Percentiles rank a stretch among this genome's conserved stretches.
Evolutionary conservation across 2,888 invertebrate species (phyloP).

Genomic region (Zaprionus lineosus): DNA sequence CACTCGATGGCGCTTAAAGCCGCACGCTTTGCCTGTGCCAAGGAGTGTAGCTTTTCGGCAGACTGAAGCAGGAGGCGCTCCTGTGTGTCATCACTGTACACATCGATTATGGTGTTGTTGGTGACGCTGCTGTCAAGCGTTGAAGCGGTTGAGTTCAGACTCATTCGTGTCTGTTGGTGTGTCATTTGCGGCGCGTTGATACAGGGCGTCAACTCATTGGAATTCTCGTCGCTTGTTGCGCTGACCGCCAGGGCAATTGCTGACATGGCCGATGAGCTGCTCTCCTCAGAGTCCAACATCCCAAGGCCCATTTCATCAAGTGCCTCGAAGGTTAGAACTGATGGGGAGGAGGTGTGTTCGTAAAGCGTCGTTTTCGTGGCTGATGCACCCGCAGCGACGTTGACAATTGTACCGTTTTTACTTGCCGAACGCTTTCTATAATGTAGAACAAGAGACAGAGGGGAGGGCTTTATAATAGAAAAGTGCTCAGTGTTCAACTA

Average conservation of each 20-base stretch:
- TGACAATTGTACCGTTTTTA: slow-evolving; percentile 37
- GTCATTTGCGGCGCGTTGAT: slow-evolving; percentile 72
- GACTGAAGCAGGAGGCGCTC: slow-evolving; percentile 44
- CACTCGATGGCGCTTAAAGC: slow-evolving; percentile 51
- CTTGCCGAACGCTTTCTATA: slow-evolving; percentile 78
- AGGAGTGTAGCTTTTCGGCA: slow-evolving; percentile 42
- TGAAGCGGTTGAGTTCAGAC: slow-evolving; percentile 51
- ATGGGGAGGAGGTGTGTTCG: slow-evolving; percentile 69
- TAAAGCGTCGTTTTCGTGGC: slow-evolving; percentile 63
- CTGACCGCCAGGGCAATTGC: slow-evolving; percentile 73
- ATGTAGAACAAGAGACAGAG: background rate
- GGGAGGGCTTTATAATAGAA: slow-evolving; percentile 24
- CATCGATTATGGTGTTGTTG: slow-evolving; percentile 56
- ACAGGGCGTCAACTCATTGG: slow-evolving; percentile 80
- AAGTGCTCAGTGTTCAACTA: slow-evolving; percentile 34
- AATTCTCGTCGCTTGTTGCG: slow-evolving; percentile 78
- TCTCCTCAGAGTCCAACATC: slow-evolving; percentile 84
- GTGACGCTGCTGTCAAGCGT: slow-evolving; percentile 65
- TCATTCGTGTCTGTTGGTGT: slow-evolving; percentile 64
- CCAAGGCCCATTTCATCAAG: slow-evolving; percentile 86
- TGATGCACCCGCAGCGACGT: slow-evolving; percentile 39
- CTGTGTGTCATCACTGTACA: slow-evolving; percentile 58
- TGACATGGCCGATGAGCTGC: slow-evolving; percentile 79
- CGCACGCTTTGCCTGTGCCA: slow-evolving; percentile 72
- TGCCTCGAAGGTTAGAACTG: slow-evolving; percentile 58